Conservation (phyloP, 2,113 vertebrate genomes). For the Ophiodon elongatus region DNA sequence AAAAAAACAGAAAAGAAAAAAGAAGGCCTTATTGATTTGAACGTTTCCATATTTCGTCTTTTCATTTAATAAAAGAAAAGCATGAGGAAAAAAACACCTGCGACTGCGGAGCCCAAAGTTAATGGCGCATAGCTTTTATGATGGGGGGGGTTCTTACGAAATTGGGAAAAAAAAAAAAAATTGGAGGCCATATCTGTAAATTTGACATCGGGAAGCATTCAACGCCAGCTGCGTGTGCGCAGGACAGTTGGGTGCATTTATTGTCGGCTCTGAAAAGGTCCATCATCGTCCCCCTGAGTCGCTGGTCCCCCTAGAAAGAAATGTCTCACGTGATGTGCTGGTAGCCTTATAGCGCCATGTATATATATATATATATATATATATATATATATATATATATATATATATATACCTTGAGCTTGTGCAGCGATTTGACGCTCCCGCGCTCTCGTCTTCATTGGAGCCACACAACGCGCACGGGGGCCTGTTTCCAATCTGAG, state of each 20-base stretch:
- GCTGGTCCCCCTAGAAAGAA: conserved; percentile 8
- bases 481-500: conserved; percentile 83
- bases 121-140: conserved; percentile 44
- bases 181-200: conserved; percentile 9
- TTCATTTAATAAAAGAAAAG: conserved; percentile 10
- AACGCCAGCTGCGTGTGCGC: not conserved
- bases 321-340: not conserved
- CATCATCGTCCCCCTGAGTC: not conserved
- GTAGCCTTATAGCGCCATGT: not conserved
- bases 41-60: conserved; percentile 42
- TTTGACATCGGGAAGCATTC: conserved; percentile 36
- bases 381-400: no score
- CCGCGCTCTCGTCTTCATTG: conserved; percentile 63
- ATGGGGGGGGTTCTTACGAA: not conserved
- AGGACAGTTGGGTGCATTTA: not conserved
- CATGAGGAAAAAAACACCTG: conserved; percentile 10
- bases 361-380: no score
- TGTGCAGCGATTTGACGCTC: conserved; percentile 45
- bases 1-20: not conserved
- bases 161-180: conserved; percentile 37
- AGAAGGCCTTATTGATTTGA: conserved; percentile 24
- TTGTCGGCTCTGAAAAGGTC: not conserved
- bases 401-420: conserved; percentile 31
- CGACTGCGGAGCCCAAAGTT: not conserved
- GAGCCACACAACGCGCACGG: conserved; percentile 70